Base-by-base conservation (phyloP, 2,888 invertebrate species). In the Acleris emargana region DNA sequence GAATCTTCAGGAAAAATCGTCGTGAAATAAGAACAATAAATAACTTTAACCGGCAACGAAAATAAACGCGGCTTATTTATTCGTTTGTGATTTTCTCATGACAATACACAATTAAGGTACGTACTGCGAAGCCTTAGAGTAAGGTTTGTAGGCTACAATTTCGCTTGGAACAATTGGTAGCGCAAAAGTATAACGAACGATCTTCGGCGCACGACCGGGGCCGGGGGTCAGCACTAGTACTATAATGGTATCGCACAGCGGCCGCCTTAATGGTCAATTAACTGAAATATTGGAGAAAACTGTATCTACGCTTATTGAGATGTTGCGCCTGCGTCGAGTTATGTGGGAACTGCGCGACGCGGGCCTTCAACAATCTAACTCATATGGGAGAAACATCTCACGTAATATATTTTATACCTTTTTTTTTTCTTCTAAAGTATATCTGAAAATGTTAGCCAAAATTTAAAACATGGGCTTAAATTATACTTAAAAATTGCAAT, bases 111-210 rank as follows among this genome's bases (percentile, higher is more conserved):
- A 82, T 80, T 79, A 80, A 79, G 76, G 77, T 73, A 70, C 75
- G 73, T 71, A 71, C 69, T 69, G 73, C 62, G 70, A 69, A 71
- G 69, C 72, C 75, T 72, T 74, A 73, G 78, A 81, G 77, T 83
- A 76, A 79, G 81, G 77, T 71, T 68, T 69, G 70, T 75, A 72
- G 67, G 72, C 67, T 67, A 69, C 81, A 84, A 83, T 84, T 82
- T 82, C 77, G 79, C 79, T 80, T 79, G 80, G 77, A 83, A 82
- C 82, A 80, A 83, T 82, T 83, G 79, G 87, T 86, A 85, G 84
- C 76, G 81, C 80, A 81, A 82, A 87, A 84, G 86, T 84, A 78
- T 79, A 82, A 86, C 83, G 82, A 87, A 79, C 81, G 79, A 79
- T 75, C 76, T 68, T 71, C 75, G 73, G 78, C 75, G 78, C 84